A percentile compares a stretch with the other conserved stretches of the same genome.
phyloP scores from a whole-genome alignment of 2,113 vertebrate species.

The Pygoscelis antarcticus region DNA sequence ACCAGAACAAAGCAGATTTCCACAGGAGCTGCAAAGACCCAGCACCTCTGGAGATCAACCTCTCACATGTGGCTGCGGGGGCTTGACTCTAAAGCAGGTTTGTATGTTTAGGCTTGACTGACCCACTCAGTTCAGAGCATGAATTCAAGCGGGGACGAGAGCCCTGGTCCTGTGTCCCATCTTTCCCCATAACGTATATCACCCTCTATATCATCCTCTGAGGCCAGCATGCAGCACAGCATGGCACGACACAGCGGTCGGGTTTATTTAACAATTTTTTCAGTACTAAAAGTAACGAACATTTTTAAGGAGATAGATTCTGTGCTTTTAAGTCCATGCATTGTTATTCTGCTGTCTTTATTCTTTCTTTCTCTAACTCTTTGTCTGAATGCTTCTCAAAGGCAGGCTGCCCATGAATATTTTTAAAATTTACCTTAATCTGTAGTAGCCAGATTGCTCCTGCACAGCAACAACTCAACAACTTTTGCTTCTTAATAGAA shows the following conservation, averaged over 20 bases:
- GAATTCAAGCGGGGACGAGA: rapidly evolving
- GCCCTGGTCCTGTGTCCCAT: not conserved
- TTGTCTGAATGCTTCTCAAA: not conserved
- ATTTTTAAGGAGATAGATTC: not conserved
- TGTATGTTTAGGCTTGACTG: not conserved
- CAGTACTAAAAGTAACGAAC: not conserved
- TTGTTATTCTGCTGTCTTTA: not conserved
- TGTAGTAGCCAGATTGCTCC: not conserved
- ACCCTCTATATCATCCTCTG: not conserved
- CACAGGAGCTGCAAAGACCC: not conserved
- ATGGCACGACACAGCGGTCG: rapidly evolving
- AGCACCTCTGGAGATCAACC: not conserved
- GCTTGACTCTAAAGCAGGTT: not conserved
- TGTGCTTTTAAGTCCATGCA: not conserved
- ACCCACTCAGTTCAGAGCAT: not conserved
- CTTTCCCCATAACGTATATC: not conserved
- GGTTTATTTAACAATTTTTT: not conserved
- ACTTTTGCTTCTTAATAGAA: not conserved
- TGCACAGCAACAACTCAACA: not conserved
- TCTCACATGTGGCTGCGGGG: rapidly evolving
- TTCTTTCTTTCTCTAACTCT: not conserved
- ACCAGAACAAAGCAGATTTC: not conserved
- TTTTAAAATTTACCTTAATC: not conserved
- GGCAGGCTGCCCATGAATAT: not conserved
- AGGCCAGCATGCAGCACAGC: rapidly evolving